Conservation (phyloP, 2,888 invertebrate species). For the Agonum fuliginosum region DNA sequence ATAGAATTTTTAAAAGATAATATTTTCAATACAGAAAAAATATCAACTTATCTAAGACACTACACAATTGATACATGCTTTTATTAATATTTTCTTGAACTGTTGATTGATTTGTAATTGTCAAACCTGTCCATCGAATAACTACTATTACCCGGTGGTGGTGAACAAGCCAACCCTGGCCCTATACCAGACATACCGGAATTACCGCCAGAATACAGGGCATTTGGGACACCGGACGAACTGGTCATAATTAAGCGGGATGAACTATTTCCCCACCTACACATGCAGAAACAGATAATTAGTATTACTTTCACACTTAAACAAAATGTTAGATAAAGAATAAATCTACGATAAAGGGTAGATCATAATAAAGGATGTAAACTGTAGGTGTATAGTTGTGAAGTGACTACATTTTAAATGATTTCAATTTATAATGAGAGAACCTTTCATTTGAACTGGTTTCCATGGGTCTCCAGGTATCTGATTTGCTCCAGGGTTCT, state of each 20-base stretch:
- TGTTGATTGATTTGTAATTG: conserved; percentile 65
- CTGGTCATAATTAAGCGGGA: conserved; percentile 50
- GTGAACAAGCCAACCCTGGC: conserved; percentile 68
- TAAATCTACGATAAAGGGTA: not conserved
- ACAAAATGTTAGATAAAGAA: conserved; percentile 10
- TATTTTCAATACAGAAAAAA: not conserved
- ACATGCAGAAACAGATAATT: conserved; percentile 23
- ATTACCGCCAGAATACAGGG: conserved; percentile 64
- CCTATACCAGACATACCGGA: conserved; percentile 66
- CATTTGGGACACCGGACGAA: conserved; percentile 61
- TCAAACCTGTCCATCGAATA: conserved; percentile 69
- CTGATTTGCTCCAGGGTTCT: conserved; percentile 54
- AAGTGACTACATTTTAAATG: not conserved
- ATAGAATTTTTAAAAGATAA: not conserved
- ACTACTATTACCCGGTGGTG: conserved; percentile 70
- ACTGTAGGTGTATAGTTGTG: not conserved
- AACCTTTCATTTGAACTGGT: conserved; percentile 49
- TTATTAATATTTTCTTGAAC: conserved; percentile 66
- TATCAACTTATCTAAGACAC: not conserved
- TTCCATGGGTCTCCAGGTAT: conserved; percentile 57
- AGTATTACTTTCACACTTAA: conserved; percentile 64
- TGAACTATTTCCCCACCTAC: conserved; percentile 54
- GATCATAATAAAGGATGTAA: not conserved
- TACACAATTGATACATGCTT: not conserved
- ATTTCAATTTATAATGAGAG: not conserved